Percentiles rank a stretch among this genome's conserved stretches.
phyloP scores from a whole-genome alignment of 2,113 vertebrate species.

The Rhinolophus sinicus region DNA sequence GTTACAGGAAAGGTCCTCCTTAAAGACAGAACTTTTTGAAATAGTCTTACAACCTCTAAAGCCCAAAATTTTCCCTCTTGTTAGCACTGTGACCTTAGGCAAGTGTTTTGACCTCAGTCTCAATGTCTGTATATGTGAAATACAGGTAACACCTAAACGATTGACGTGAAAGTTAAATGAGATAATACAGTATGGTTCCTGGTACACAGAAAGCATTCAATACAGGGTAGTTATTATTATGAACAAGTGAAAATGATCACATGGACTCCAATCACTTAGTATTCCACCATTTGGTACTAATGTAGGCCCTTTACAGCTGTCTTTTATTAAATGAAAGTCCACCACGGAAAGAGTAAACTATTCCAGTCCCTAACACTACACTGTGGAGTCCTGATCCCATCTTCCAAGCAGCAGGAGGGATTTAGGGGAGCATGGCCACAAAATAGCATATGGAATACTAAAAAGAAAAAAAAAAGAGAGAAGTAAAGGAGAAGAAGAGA shows the following conservation, averaged over 20 bases:
- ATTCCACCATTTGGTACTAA: not conserved
- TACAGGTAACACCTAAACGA: not conserved
- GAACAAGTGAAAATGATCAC: not conserved
- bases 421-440: not conserved
- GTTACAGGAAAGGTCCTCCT: not conserved
- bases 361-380: not conserved
- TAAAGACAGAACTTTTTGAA: not conserved
- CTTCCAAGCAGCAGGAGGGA: not conserved
- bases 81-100: not conserved
- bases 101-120: not conserved
- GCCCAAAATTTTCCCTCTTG: not conserved
- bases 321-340: constrained; percentile 11
- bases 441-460: not conserved
- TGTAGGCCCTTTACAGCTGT: not conserved
- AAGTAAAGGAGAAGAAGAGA: too few species aligned
- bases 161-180: constrained; percentile 17
- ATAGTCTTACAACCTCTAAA: not conserved
- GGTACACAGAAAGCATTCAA: not conserved
- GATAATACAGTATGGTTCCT: not conserved
- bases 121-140: not conserved
- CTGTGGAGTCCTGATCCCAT: not conserved
- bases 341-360: not conserved
- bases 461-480: not conserved
- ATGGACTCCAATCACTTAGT: not conserved
- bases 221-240: not conserved